Conservation (phyloP, 2,888 invertebrate species). For the Xestia xanthographa region DNA sequence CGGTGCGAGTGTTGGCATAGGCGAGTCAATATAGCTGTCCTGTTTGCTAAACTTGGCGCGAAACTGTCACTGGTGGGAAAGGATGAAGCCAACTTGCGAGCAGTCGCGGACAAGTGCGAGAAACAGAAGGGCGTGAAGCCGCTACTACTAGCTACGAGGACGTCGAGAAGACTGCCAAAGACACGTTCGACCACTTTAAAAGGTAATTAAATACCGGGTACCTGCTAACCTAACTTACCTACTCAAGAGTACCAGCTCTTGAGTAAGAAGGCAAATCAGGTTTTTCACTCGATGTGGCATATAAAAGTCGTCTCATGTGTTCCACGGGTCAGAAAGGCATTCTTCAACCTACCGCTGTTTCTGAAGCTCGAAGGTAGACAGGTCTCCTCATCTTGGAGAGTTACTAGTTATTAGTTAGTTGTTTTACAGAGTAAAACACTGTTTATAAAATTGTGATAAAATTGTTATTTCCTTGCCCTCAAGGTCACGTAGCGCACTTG, state of each 20-base stretch:
- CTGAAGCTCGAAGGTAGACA: background rate
- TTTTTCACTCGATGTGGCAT: background rate
- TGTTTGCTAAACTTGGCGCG: slow-evolving; percentile 72
- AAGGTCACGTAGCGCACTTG: background rate
- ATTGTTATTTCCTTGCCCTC: background rate
- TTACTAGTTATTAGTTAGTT: too few species aligned
- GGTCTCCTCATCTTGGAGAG: background rate
- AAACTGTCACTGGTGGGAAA: slow-evolving; percentile 71
- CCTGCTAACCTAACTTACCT: too few species aligned
- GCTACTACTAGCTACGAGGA: too few species aligned
- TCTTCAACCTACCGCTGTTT: background rate
- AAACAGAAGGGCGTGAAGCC: slow-evolving; percentile 63
- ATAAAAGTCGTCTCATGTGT: too few species aligned
- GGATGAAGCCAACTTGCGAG: slow-evolving; percentile 66
- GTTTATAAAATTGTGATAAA: background rate
- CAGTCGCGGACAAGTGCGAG: slow-evolving; percentile 67
- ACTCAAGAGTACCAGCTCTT: background rate
- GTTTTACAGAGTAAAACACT: background rate
- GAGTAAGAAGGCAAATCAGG: background rate
- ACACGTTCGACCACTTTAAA: slow-evolving; percentile 71
- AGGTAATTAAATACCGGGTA: slow-evolving; percentile 36
- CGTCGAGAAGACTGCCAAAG: slow-evolving; percentile 69
- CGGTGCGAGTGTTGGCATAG: slow-evolving; percentile 76
- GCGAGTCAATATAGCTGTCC: slow-evolving; percentile 70
- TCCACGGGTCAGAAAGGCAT: too few species aligned